phyloP scores from a whole-genome alignment of 2,113 vertebrate species.

The Lethenteron reissneri region DNA sequence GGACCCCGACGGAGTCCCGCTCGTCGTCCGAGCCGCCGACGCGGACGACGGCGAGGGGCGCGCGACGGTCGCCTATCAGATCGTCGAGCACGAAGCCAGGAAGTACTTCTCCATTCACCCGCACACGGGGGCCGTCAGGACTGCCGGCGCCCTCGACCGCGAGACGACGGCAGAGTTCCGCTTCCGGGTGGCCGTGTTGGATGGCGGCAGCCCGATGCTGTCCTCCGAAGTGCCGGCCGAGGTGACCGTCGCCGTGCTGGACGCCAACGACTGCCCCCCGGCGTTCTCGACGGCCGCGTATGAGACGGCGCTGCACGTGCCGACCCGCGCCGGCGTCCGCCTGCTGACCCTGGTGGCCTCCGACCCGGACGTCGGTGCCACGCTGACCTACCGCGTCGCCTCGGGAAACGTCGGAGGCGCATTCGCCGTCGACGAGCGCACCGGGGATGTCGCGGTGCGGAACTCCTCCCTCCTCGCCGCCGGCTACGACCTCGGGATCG shows the following conservation, averaged over 20 bases:
- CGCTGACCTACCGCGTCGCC: slow-evolving; percentile 44
- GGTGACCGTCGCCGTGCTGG: slow-evolving; percentile 55
- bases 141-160: slow-evolving; percentile 65
- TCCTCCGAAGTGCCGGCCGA: no score
- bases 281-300: slow-evolving; percentile 53
- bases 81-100: slow-evolving; percentile 72
- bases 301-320: slow-evolving; percentile 56
- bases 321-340: slow-evolving; percentile 58
- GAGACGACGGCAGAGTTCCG: slow-evolving; percentile 56
- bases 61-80: slow-evolving; percentile 30
- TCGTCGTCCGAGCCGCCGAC: slow-evolving; percentile 64
- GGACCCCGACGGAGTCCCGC: slow-evolving; percentile 35
- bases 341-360: slow-evolving; percentile 42
- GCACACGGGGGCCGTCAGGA: slow-evolving; percentile 74
- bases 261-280: slow-evolving; percentile 82
- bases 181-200: slow-evolving; percentile 46
- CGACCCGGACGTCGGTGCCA: no score
- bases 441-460: slow-evolving; percentile 52
- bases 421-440: slow-evolving; percentile 46
- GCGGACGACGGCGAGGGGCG: slow-evolving; percentile 70
- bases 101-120: slow-evolving; percentile 78
- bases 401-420: slow-evolving; percentile 43
- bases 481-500: slow-evolving; percentile 49
- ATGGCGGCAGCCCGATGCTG: no score
- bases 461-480: slow-evolving; percentile 67